Percentiles rank a stretch among this genome's conserved stretches.
Evolutionary conservation across 2,113 vertebrate species (phyloP).

Genomic region (Butastur rufipennis): DNA sequence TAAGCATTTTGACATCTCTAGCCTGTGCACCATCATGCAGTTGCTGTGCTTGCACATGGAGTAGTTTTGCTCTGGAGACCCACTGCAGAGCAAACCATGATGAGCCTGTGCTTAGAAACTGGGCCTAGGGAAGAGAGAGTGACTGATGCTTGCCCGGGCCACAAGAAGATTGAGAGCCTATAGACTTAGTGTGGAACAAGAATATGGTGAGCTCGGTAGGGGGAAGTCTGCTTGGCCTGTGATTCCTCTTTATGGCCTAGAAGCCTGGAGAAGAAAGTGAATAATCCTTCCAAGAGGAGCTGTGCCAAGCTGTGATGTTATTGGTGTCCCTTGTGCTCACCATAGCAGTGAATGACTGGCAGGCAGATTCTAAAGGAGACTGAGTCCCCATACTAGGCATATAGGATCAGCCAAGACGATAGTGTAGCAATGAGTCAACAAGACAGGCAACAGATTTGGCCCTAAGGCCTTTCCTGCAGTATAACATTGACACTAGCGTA

Average conservation of each 20-base stretch:
- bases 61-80: not conserved
- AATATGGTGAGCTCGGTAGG: not conserved
- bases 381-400: rapidly evolving
- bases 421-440: rapidly evolving
- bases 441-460: not conserved
- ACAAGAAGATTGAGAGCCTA: not conserved
- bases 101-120: not conserved
- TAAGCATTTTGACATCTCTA: not conserved
- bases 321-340: not conserved
- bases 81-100: not conserved
- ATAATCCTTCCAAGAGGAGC: not conserved
- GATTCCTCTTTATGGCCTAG: not conserved
- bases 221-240: not conserved
- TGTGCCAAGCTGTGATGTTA: not conserved
- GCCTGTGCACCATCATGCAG: not conserved
- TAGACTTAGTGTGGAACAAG: not conserved
- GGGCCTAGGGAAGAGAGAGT: not conserved
- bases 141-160: not conserved
- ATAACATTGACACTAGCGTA: not conserved
- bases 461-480: not conserved
- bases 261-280: not conserved
- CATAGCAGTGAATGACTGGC: too few relatives aligned
- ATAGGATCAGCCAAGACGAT: not conserved
- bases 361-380: not conserved
- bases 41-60: not conserved